Evolutionary conservation across 1,140 invertebrate species (phyloP).

Genomic region (Drosophila elegans): DNA sequence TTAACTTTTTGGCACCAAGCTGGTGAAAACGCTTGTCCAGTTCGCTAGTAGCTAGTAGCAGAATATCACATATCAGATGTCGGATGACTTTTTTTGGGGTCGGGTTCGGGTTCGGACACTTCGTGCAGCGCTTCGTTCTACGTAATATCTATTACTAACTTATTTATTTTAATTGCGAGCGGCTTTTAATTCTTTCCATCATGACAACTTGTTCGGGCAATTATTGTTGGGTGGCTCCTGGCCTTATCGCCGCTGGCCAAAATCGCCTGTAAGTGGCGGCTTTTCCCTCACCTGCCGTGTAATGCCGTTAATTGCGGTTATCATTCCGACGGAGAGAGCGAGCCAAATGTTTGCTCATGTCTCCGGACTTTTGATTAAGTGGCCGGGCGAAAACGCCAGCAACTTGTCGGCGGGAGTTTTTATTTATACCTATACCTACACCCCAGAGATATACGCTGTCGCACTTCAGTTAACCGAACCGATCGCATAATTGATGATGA

Average conservation of each 20-base stretch:
- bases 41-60: neutral
- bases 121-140: conserved; percentile 38
- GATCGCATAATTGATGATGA: conserved; percentile 69
- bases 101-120: conserved; percentile 21
- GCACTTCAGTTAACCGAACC: conserved; percentile 40
- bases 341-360: conserved; percentile 75
- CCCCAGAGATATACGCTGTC: conserved; percentile 59
- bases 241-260: conserved; percentile 42
- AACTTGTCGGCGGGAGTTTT: conserved; percentile 36
- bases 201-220: conserved; percentile 73
- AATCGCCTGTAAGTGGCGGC: conserved; percentile 59
- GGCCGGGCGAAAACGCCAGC: conserved; percentile 53
- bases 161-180: conserved; percentile 78
- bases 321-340: conserved; percentile 35
- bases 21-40: conserved; percentile 27
- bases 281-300: conserved; percentile 46
- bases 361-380: conserved; percentile 72
- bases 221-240: conserved; percentile 37
- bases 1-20: conserved; percentile 52
- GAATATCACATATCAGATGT: conserved; percentile 10
- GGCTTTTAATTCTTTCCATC: conserved; percentile 71
- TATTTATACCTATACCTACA: conserved; percentile 39
- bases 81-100: conserved; percentile 3
- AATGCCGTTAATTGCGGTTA: conserved; percentile 69
- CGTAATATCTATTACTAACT: conserved; percentile 79